Evolutionary conservation across 2,888 invertebrate genomes (phyloP).

Genomic region (Lepas anatifera): DNA sequence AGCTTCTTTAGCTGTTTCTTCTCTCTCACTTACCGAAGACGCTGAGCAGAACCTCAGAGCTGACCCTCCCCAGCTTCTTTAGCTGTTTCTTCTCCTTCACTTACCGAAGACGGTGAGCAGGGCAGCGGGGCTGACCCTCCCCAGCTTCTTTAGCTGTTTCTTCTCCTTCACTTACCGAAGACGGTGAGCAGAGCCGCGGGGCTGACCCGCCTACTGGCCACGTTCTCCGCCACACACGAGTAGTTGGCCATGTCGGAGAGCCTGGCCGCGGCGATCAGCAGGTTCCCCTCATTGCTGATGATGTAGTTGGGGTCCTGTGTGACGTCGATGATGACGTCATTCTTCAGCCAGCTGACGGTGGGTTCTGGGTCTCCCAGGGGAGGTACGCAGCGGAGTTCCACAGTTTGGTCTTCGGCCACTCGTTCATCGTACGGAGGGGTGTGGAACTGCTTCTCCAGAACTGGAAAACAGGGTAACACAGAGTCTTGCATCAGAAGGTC

Average conservation of each 20-base stretch:
- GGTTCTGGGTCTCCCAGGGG: constrained; percentile 82
- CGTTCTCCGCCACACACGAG: constrained; percentile 88
- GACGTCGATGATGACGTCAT: constrained; percentile 50
- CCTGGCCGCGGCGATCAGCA: constrained; percentile 63
- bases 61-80: no score
- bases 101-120: constrained; percentile 87
- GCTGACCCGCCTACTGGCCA: constrained; percentile 70
- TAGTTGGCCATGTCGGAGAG: constrained; percentile 87
- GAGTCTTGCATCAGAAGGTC: no score
- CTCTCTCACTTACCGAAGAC: no score
- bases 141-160: no score
- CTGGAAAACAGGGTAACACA: no score
- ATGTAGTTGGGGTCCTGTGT: constrained; percentile 45
- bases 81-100: no score
- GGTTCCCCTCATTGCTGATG: constrained; percentile 70
- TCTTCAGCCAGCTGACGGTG: constrained; percentile 65
- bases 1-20: no score
- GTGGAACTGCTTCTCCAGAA: constrained; percentile 76
- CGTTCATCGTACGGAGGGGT: constrained; percentile 65
- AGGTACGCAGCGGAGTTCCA: constrained; percentile 73
- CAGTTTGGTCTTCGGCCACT: constrained; percentile 70
- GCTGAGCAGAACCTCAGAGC: no score
- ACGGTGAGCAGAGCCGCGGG: constrained; percentile 78
- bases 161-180: constrained; percentile 59
- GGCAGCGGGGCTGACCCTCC: no score